Percentiles rank a stretch among this genome's conserved stretches.
phyloP scores from a whole-genome alignment of 1,140 invertebrate genomes.

The Bacillus rossius region DNA sequence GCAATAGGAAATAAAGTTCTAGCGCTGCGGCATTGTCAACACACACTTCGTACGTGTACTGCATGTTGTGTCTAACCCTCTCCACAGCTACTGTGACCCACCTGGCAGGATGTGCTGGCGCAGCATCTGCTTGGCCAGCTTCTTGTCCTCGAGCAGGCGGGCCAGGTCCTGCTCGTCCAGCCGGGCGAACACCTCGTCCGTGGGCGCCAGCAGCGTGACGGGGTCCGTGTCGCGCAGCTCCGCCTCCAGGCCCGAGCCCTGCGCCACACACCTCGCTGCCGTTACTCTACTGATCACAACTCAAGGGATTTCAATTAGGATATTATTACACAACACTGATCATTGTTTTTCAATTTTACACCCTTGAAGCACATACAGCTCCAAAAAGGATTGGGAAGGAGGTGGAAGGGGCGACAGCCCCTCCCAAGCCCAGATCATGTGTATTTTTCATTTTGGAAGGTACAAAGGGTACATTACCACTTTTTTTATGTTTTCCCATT shows the following conservation, averaged over 20 bases:
- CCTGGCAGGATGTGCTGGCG: conserved; percentile 47
- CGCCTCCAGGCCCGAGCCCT: conserved; percentile 42
- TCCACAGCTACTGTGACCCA: too few species aligned
- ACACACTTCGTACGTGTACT: too few species aligned
- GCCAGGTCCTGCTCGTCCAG: conserved; percentile 40
- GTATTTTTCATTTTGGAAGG: too few species aligned
- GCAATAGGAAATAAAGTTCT: too few species aligned
- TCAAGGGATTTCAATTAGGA: background rate
- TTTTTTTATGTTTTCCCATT: too few species aligned
- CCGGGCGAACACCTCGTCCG: conserved; percentile 40
- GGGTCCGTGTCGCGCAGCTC: conserved; percentile 39
- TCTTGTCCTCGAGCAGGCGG: conserved; percentile 39
- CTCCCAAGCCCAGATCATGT: too few species aligned
- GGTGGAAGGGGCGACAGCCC: background rate
- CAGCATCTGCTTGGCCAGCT: conserved; percentile 41
- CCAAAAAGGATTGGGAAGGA: background rate
- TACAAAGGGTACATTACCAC: too few species aligned
- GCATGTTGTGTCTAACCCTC: too few species aligned
- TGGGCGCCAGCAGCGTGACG: conserved; percentile 44
- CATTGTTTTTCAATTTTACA: background rate
- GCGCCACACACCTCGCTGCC: too few species aligned
- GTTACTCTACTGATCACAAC: background rate
- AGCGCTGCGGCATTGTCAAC: too few species aligned
- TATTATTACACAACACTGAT: conserved; percentile 8
- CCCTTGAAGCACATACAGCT: background rate